Base-by-base conservation (phyloP, 2,888 invertebrate genomes). In the Seira ritae region DNA sequence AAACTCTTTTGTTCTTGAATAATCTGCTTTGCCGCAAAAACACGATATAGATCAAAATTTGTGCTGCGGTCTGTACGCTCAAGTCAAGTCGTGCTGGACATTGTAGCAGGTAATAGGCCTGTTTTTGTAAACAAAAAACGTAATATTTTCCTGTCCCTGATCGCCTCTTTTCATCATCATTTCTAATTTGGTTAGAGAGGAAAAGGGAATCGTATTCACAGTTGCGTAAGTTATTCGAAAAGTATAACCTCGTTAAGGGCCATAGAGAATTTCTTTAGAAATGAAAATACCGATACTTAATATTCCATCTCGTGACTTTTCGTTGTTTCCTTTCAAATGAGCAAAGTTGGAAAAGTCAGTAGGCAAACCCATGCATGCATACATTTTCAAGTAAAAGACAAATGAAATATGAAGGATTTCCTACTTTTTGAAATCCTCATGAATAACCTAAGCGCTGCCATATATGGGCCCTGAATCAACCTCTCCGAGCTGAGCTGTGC, bases 371-470 rank as follows among this genome's bases (percentile, higher is more conserved):
- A 73, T 69, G 75, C 69, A 75, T n/a, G n/a, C n/a, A n/a, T n/a
- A n/a, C n/a, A n/a, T n/a, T n/a, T n/a, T n/a, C n/a, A n/a, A n/a
- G n/a, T n/a, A n/a, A n/a, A n/a, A 68, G 75, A 66, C 23, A 69
- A 67, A 81, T 81, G 81, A 81, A 76, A 76, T 71, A 81, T 81
- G 65, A 76, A 76, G 42, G 42, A 66, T 81, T 81, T 81, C 81
- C 81, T 72, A 81, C 65, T 76, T 81, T 81, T 76, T 76, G 81
- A 81, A 67, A 67, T 72, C 76, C 72, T 71, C 81, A 81, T 81
- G 81, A 81, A 81, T 81, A 67, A 66, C 72, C 37, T 78, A 69
- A 73, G 78, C 77, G 77, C 77, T 83, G 23, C 78, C 83, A 73
- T 78, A 83, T 78, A 78, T 67, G 83, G 77, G 67, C 65, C 71